Evolutionary conservation across 1,140 invertebrate genomes (phyloP).

Genomic region (Pissodes strobi): DNA sequence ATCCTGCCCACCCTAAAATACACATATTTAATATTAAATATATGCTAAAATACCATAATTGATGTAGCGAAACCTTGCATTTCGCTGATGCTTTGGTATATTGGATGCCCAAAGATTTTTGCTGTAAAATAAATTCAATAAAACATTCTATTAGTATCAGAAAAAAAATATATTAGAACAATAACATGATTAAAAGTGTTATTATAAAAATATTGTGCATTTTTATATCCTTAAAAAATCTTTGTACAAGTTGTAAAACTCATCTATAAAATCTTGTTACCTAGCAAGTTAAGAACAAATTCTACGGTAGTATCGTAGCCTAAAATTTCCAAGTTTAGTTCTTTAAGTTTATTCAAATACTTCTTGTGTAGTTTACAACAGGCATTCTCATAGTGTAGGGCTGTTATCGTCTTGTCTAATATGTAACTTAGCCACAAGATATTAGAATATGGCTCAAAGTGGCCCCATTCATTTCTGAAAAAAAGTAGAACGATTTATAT

Average conservation of each 20-base stretch:
- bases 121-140: no score
- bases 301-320: constrained; percentile 42
- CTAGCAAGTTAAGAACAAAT: constrained; percentile 36
- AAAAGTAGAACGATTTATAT: constrained; percentile 41
- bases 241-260: constrained; percentile 4
- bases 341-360: constrained; percentile 38
- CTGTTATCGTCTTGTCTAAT: constrained; percentile 73
- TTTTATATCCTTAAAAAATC: background rate
- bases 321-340: constrained; percentile 42
- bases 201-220: constrained; percentile 20
- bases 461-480: constrained; percentile 82
- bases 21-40: no score
- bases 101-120: no score
- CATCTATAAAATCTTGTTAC: constrained; percentile 24
- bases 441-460: constrained; percentile 82
- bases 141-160: no score
- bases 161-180: background rate
- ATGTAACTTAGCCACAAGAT: constrained; percentile 89
- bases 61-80: no score
- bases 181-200: constrained; percentile 7
- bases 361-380: constrained; percentile 44
- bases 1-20: no score
- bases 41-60: no score
- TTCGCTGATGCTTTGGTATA: no score
- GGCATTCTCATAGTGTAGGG: constrained; percentile 41